Evolutionary conservation across 2,797 vertebrate genomes (phyloP), one percentile per base, ranked within the genome.

Genomic region (Acridotheres tristis): DNA sequence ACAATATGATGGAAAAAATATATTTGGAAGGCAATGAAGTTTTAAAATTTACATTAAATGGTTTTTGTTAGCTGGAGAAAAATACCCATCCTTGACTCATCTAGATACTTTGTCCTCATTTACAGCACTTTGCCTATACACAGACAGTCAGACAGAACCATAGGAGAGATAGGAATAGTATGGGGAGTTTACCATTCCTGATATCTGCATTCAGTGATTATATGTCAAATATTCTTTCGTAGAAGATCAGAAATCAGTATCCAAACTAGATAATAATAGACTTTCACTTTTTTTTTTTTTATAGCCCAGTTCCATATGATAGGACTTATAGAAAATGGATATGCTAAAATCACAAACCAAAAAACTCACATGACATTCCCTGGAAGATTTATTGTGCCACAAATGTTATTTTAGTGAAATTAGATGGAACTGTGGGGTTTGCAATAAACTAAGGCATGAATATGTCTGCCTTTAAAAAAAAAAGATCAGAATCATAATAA

Each of bases 101-200:
- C 6, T 26, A 22, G 10, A 13, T 76, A 27, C 48, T 87, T 38
- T 86, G 23, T 74, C 26, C 6, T n/a, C 6, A 7, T 42, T 13
- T 0, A 0, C 8, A n/a, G 5, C 26, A 45, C 9, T 91, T 80
- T 59, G 6, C 12, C 16, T 45, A 6, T 45, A 42, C 2, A 7
- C 27, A 58, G 5, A 14, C 3, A 55, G 13, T n/a, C 75, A 51
- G 38, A 61, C 7, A 58, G 12, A 54, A 4, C 5, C 2, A 2
- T 20, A 45, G n/a, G 25, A 34, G 59, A 90, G 18, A 13, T 13
- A 26, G 43, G 42, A 77, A 32, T 13, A 67, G 15, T 23, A 47
- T 21, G 10, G 11, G 8, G 50, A 71, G 16, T 43, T 71, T 91
- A 5, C 23, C 53, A 29, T 85, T 50, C 57, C 65, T 80, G 30